Evolutionary conservation across 2,113 vertebrate genomes (phyloP).

Genomic region (Tenebrosternarchus preto): DNA sequence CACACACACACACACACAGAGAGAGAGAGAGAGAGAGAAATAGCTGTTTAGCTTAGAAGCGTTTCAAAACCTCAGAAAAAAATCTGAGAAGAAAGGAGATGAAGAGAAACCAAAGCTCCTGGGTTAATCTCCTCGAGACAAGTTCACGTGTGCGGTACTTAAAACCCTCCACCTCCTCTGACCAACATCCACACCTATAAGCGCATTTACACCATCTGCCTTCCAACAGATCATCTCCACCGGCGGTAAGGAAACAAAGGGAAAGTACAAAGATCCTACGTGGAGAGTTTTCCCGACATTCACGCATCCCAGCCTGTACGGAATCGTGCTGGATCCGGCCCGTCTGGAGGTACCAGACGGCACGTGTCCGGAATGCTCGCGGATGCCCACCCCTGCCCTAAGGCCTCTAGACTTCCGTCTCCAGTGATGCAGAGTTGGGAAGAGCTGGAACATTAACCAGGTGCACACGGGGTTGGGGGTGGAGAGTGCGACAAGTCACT

Average conservation of each 20-base stretch:
- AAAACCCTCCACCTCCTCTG: slow-evolving; percentile 76
- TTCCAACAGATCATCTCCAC: slow-evolving; percentile 64
- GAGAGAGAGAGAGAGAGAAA: slow-evolving; percentile 51
- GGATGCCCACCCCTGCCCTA: no score
- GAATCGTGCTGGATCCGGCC: no score
- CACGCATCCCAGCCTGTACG: no score
- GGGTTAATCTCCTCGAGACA: slow-evolving; percentile 77
- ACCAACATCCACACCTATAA: slow-evolving; percentile 79
- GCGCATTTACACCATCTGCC: slow-evolving; percentile 76
- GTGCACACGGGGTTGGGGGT: slow-evolving; percentile 28
- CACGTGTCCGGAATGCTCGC: no score
- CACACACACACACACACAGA: slow-evolving; percentile 54
- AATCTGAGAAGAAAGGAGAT: background rate
- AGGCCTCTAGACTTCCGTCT: background rate
- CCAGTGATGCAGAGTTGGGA: slow-evolving; percentile 24
- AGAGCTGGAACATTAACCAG: slow-evolving; percentile 60
- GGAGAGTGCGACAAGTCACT: slow-evolving; percentile 63
- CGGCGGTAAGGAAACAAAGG: slow-evolving; percentile 49
- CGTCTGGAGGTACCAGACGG: no score
- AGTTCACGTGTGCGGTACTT: slow-evolving; percentile 80
- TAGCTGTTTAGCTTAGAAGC: slow-evolving; percentile 65
- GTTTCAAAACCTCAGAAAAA: slow-evolving; percentile 48
- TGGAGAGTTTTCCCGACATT: no score
- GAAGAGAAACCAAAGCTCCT: slow-evolving; percentile 63
- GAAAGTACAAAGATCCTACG: no score